Evolutionary conservation across 2,797 vertebrate genomes (phyloP).

Genomic region (Liparis tanakae): DNA sequence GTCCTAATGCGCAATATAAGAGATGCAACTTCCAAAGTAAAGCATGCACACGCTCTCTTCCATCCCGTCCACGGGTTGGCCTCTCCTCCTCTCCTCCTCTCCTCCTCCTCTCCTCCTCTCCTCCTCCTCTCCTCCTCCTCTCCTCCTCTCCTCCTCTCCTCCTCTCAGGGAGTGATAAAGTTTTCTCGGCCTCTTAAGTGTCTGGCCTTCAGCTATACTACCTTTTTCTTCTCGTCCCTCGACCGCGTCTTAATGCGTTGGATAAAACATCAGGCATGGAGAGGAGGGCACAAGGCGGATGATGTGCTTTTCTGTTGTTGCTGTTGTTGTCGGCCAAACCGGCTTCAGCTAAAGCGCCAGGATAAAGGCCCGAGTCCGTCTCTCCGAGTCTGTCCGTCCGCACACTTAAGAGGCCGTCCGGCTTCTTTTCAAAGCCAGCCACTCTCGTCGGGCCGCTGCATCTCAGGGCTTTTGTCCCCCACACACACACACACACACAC

Average conservation of each 20-base stretch:
- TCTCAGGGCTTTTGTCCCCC: constrained; percentile 93
- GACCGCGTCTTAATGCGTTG: constrained; percentile 77
- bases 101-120: constrained; percentile 18
- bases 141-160: constrained; percentile 18
- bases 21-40: constrained; percentile 39
- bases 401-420: constrained; percentile 76
- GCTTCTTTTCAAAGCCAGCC: constrained; percentile 90
- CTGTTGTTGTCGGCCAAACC: constrained; percentile 61
- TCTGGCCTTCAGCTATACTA: constrained; percentile 67
- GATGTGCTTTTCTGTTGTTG: constrained; percentile 71
- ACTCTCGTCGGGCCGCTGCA: constrained; percentile 90
- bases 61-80: constrained; percentile 2
- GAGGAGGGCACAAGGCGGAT: constrained; percentile 65
- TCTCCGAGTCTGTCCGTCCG: constrained; percentile 66
- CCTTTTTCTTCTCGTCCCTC: constrained; percentile 37
- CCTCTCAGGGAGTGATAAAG: constrained; percentile 49
- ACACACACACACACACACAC: too few relatives aligned
- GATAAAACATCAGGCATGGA: constrained; percentile 76
- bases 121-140: constrained; percentile 24
- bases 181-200: constrained; percentile 67
- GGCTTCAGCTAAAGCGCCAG: constrained; percentile 77
- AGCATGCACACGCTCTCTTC: constrained; percentile 9
- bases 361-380: constrained; percentile 80
- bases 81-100: constrained; percentile 20
- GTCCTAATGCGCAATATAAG: constrained; percentile 56